Evolutionary conservation across 2,113 vertebrate species (phyloP).

Genomic region (Pseudopipra pipra): DNA sequence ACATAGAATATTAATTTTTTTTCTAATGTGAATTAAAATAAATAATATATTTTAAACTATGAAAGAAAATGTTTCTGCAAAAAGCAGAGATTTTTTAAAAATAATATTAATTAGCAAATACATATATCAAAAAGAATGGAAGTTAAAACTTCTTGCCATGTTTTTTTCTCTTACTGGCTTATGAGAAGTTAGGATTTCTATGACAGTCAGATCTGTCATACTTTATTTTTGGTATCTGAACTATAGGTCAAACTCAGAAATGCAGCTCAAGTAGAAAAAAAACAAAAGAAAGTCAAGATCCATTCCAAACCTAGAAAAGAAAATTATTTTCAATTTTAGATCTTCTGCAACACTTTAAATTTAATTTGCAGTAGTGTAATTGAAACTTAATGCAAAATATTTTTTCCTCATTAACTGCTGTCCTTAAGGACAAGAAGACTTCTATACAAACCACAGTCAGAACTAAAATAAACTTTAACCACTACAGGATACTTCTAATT

Average conservation of each 20-base stretch:
- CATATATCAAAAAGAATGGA: not conserved
- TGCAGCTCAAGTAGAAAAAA: not conserved
- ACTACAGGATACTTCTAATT: not conserved
- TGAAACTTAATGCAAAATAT: not conserved
- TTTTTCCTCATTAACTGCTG: not conserved
- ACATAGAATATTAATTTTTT: not conserved
- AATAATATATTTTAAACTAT: not conserved
- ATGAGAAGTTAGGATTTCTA: not conserved
- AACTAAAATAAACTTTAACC: not conserved
- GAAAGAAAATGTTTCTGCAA: not conserved
- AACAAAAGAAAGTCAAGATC: not conserved
- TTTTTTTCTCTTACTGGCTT: not conserved
- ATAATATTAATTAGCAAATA: not conserved
- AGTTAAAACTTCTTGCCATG: not conserved
- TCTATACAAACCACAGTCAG: not conserved
- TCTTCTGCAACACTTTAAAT: not conserved
- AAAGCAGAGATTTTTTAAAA: not conserved
- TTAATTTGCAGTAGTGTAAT: not conserved
- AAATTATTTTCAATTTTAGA: not conserved
- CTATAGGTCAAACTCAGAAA: not conserved
- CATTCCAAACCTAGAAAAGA: not conserved
- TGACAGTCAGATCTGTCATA: not conserved
- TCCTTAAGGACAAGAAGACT: not conserved
- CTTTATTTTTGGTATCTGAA: not conserved
- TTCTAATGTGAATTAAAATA: not conserved